Percentiles rank a stretch among this genome's conserved stretches.
These are phyloP conservation scores for Oncorhynchus nerka DNA, from an alignment of 2,113 vertebrate species.

Conservation along the genomic window DNA sequence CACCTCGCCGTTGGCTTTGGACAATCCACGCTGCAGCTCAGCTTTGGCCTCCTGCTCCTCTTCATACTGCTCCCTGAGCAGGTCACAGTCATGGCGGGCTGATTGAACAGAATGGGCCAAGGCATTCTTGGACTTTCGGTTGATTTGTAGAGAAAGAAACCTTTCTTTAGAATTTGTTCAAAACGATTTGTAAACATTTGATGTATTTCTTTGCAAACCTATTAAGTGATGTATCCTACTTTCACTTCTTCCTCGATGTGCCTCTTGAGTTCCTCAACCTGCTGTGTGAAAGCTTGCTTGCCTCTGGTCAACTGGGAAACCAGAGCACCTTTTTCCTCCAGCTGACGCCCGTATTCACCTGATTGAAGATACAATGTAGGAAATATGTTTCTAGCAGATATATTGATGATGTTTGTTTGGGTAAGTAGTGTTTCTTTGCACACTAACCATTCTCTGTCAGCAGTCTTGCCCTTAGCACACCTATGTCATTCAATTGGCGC, in stretches of 20 bases:
- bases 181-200: no score
- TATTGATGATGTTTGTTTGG: no score
- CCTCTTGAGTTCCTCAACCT: constrained; percentile 83
- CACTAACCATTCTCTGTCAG: constrained; percentile 76
- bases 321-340: constrained; percentile 81
- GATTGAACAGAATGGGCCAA: constrained; percentile 81
- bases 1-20: constrained; percentile 73
- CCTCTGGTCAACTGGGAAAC: constrained; percentile 79
- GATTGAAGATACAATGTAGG: not conserved
- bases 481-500: constrained; percentile 80
- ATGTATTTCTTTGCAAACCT: no score
- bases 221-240: constrained; percentile 30
- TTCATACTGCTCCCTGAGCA: constrained; percentile 81
- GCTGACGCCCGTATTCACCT: constrained; percentile 80
- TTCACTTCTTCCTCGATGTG: constrained; percentile 81
- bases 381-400: constrained; percentile 2
- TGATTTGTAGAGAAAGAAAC: no score
- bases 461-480: constrained; percentile 77
- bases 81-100: constrained; percentile 70
- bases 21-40: constrained; percentile 68
- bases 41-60: constrained; percentile 79
- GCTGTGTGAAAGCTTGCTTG: constrained; percentile 81
- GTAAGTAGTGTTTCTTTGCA: not conserved
- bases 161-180: no score
- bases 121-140: constrained; percentile 81